Conservation (phyloP, 2,113 vertebrate species). For the Oryzias melastigma region DNA sequence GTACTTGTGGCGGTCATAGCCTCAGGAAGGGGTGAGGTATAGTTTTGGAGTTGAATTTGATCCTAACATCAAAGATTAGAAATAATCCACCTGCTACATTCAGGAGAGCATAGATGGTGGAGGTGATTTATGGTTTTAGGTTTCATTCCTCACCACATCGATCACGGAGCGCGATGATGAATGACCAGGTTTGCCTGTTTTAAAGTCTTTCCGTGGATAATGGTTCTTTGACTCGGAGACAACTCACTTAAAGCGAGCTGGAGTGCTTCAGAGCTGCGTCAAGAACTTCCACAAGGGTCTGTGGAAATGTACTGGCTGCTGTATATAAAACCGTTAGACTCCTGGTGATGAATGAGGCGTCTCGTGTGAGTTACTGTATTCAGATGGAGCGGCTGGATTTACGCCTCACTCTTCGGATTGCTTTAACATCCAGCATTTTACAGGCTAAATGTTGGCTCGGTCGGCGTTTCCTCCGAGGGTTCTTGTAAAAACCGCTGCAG, state of each 20-base stretch:
- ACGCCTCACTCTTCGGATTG: conserved; percentile 22
- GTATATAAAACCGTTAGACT: conserved; percentile 21
- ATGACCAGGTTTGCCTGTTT: conserved; percentile 17
- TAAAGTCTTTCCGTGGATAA: conserved; percentile 1
- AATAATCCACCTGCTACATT: conserved; percentile 27
- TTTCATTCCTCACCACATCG: conserved; percentile 16
- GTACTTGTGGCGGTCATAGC: neutral
- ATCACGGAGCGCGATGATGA: conserved; percentile 12
- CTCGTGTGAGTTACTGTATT: conserved; percentile 1
- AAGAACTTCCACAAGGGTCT: conserved; percentile 29
- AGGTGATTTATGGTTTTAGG: conserved; percentile 32
- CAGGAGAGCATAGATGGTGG: neutral
- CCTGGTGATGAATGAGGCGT: conserved; percentile 34
- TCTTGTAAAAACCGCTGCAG: conserved; percentile 38
- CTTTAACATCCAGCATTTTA: conserved; percentile 8
- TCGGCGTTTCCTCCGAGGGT: conserved; percentile 28
- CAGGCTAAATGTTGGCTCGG: conserved; percentile 10
- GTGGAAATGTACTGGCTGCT: conserved; percentile 22
- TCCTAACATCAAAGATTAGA: conserved; percentile 16
- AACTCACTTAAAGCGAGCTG: conserved; percentile 16
- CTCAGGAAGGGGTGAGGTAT: neutral
- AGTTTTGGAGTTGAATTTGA: conserved; percentile 21
- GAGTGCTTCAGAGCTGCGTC: conserved; percentile 9
- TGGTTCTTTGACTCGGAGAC: conserved; percentile 24
- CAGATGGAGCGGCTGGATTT: conserved; percentile 22